Evolutionary conservation across 2,113 vertebrate genomes (phyloP), one percentile per base, ranked within the genome.

Genomic region (Sisor rabdophorus): DNA sequence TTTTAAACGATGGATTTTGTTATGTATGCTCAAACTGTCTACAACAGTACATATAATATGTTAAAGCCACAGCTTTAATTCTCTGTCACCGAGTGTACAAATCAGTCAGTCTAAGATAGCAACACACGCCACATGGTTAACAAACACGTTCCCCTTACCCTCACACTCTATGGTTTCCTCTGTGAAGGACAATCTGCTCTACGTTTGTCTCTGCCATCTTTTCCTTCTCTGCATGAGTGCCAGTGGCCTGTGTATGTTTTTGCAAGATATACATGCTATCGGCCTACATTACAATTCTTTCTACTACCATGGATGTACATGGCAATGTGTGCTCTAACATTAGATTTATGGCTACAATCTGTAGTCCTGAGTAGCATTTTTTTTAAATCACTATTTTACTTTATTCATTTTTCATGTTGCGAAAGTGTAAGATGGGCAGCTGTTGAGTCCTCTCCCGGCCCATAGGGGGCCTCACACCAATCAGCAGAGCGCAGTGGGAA

Each of bases 381-480:
- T 47, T 10, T 32, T 19, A 47, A 47, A 52, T 11, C 30, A 59
- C 20, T 0, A 11, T 73, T 59, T 47, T 73, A 24, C 15, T 59
- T 73, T 75, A 77, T 69, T 26, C 47, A 30, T 69, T 28, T 44
- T 52, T 52, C 65, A 30, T 52, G 65, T 69, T 30, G 79, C 85
- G 83, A 82, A 77, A 82, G 81, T 80, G 80, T 82, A 71, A 81
- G 32, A 63, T 67, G 86, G 87, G 86, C 86, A 89, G 86, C 81
- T 74, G 87, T 83, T 83, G 79, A 86, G 69, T 82, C 81, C 83
- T 82, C 83, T 82, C 83, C 81, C 86, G 86, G 84, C 91, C 91
- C 89, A 89, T 88, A 88, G 91, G 92, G 90, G 90, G 89, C 90
- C 90, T 93, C 90, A 91, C 91, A 93, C 91, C 91, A 93, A 93